Evolutionary conservation across 30 jellyfish, hydroid and myxozoan species (phyloP).

Genomic region (Pseudorhiza aurosa): DNA sequence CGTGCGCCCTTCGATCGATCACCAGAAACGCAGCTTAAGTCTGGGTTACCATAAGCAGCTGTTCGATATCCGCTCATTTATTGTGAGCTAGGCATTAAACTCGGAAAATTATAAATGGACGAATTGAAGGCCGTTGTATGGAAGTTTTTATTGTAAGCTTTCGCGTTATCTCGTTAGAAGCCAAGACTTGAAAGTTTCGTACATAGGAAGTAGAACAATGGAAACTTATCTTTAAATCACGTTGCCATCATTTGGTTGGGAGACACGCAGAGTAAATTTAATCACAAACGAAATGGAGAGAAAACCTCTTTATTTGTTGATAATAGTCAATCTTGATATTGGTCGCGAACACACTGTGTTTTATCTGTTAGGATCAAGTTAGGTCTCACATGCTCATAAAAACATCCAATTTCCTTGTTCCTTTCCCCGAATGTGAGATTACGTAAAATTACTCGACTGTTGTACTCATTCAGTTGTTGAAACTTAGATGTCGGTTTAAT

Average conservation of each 20-base stretch:
- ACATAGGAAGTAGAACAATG: constrained; percentile 11
- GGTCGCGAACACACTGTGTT: constrained; percentile 31
- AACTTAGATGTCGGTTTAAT: too few species aligned
- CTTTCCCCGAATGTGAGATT: too few species aligned
- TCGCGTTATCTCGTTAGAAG: constrained; percentile 14
- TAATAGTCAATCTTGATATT: constrained; percentile 10
- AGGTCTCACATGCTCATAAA: background rate
- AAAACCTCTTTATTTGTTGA: constrained; percentile 9
- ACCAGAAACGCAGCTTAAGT: too few species aligned
- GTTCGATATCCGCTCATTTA: too few species aligned
- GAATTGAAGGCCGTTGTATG: background rate
- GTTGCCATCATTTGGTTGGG: constrained; percentile 32
- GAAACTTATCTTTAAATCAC: constrained; percentile 20
- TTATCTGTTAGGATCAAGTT: constrained; percentile 13
- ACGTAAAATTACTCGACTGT: too few species aligned
- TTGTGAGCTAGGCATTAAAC: too few species aligned
- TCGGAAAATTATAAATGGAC: too few species aligned
- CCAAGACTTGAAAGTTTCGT: background rate
- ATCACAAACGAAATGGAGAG: constrained; percentile 26
- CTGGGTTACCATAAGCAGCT: too few species aligned
- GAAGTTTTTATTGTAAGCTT: background rate
- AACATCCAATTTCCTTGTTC: background rate
- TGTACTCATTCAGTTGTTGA: too few species aligned
- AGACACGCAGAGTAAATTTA: constrained; percentile 42
- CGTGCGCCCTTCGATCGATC: too few species aligned